These are phyloP conservation scores for Agrenia bidenticulata DNA, from an alignment of 2,888 invertebrate species.

Conservation along the genomic window DNA sequence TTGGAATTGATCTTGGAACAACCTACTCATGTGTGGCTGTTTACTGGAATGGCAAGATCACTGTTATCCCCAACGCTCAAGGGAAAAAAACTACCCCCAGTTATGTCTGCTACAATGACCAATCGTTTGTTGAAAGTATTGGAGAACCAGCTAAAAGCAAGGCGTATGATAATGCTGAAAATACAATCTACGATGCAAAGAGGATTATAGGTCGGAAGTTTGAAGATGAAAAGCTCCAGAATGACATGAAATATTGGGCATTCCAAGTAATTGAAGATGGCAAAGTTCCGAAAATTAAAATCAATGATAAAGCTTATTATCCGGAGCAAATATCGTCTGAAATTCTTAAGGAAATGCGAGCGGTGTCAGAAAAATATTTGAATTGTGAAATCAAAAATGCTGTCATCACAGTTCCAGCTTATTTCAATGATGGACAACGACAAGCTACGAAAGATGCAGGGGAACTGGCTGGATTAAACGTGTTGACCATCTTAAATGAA, in stretches of 20 bases:
- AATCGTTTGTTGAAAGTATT: neutral
- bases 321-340: constrained; percentile 39
- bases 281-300: constrained; percentile 62
- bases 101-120: constrained; percentile 18
- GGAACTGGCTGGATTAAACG: constrained; percentile 77
- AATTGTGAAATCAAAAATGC: constrained; percentile 67
- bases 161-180: constrained; percentile 63
- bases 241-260: constrained; percentile 41
- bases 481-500: constrained; percentile 85
- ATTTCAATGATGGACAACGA: constrained; percentile 68
- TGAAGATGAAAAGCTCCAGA: constrained; percentile 24
- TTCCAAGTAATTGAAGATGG: constrained; percentile 54
- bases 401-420: constrained; percentile 78
- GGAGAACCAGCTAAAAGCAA: constrained; percentile 80
- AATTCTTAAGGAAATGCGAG: constrained; percentile 26
- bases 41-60: constrained; percentile 31
- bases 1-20: constrained; percentile 45
- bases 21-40: constrained; percentile 43
- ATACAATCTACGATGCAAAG: constrained; percentile 61
- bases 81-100: constrained; percentile 22
- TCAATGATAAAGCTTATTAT: constrained; percentile 15
- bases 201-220: constrained; percentile 36
- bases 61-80: constrained; percentile 30
- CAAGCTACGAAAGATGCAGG: constrained; percentile 82
- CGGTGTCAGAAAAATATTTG: constrained; percentile 27